Percentiles rank a stretch among this genome's conserved stretches.
These are phyloP conservation scores for Heliconius hewitsoni DNA, from an alignment of 1,140 invertebrate species.

Conservation along the genomic window DNA sequence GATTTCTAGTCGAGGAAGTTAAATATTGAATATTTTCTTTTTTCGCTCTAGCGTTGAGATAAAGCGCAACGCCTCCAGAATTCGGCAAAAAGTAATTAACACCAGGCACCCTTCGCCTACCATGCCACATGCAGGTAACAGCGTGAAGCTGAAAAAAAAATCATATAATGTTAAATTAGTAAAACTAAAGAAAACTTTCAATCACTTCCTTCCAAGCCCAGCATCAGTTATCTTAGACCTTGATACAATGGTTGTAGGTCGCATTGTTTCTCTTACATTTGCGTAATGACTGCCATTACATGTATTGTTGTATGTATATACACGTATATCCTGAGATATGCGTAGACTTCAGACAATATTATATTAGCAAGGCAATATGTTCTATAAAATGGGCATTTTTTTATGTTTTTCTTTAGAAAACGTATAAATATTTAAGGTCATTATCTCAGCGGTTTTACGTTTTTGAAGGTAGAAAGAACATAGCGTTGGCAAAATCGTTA, in stretches of 20 bases:
- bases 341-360: constrained; percentile 6
- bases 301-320: constrained; percentile 33
- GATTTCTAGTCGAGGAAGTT: no score
- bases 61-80: no score
- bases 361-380: background rate
- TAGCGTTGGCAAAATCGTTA: no score
- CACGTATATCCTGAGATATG: background rate
- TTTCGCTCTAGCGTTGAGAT: no score
- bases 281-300: constrained; percentile 44
- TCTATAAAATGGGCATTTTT: background rate
- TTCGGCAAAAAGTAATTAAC: no score
- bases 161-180: background rate
- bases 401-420: no score
- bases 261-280: constrained; percentile 45
- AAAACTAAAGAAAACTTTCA: background rate
- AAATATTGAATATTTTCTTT: no score
- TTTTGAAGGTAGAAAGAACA: no score
- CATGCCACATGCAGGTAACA: no score
- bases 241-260: constrained; percentile 30
- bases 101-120: no score
- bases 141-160: background rate
- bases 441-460: no score
- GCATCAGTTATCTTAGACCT: constrained; percentile 15
- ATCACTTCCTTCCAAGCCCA: constrained; percentile 3
- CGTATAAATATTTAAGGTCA: no score